Percentiles rank a stretch among this genome's conserved stretches.
Evolutionary conservation across 2,797 vertebrate species (phyloP).

Genomic region (Siniperca undulata): DNA sequence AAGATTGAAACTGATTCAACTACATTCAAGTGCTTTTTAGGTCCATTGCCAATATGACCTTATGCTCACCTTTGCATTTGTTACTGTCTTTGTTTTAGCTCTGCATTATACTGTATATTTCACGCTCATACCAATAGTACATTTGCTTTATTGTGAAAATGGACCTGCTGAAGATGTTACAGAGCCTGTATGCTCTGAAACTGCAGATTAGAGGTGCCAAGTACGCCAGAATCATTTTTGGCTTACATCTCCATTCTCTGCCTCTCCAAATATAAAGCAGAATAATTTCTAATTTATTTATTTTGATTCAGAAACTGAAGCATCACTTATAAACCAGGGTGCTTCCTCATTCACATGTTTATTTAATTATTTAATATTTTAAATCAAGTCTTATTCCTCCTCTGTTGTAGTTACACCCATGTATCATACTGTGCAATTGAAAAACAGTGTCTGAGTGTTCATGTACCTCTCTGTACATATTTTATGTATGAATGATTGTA

Average conservation of each 20-base stretch:
- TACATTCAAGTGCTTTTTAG: conserved; percentile 72
- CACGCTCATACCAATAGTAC: conserved; percentile 32
- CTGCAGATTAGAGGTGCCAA: conserved; percentile 56
- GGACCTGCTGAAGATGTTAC: conserved; percentile 64
- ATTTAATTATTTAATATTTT: conserved; percentile 19
- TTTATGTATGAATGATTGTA: conserved; percentile 84
- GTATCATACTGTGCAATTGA: conserved; percentile 58
- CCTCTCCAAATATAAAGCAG: conserved; percentile 40
- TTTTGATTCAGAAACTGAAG: conserved; percentile 42
- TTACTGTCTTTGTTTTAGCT: conserved; percentile 39
- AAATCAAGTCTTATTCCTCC: conserved; percentile 11
- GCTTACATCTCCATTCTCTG: conserved; percentile 31
- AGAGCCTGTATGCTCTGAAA: conserved; percentile 44
- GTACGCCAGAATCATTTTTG: conserved; percentile 31
- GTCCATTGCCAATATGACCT: conserved; percentile 69
- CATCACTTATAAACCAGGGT: conserved; percentile 27
- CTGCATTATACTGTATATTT: conserved; percentile 39
- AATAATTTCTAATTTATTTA: conserved; percentile 31
- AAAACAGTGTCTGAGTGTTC: conserved; percentile 58
- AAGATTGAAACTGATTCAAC: conserved; percentile 39
- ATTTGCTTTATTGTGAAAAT: conserved; percentile 63
- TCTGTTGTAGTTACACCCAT: conserved; percentile 41
- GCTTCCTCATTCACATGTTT: conserved; percentile 29
- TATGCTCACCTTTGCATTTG: conserved; percentile 50
- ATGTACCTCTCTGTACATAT: conserved; percentile 73